phyloP scores from a whole-genome alignment of 2,797 vertebrate genomes.

The Pseudochirops cupreus region DNA sequence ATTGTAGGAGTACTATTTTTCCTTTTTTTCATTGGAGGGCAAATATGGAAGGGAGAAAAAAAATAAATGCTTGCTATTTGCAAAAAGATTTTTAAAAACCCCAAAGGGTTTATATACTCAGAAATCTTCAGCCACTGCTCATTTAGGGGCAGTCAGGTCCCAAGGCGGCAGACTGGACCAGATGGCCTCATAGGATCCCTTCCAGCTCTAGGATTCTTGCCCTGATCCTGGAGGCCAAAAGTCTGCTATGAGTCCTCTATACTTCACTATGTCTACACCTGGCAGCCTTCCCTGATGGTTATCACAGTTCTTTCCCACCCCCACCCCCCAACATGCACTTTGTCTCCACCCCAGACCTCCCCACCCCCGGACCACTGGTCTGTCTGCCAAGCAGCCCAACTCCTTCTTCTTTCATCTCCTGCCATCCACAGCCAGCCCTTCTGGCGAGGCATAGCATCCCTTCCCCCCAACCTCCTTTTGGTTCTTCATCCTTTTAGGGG shows the following conservation, averaged over 20 bases:
- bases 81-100: background rate
- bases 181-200: conserved; percentile 76
- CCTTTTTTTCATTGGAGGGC: background rate
- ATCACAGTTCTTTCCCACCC: conserved; percentile 62
- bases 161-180: conserved; percentile 50
- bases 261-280: conserved; percentile 73
- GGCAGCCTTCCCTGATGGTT: conserved; percentile 76
- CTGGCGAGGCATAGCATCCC: conserved; percentile 32
- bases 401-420: conserved; percentile 68
- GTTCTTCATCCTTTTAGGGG: background rate
- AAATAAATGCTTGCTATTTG: background rate
- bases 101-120: background rate
- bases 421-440: conserved; percentile 63
- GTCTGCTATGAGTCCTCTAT: conserved; percentile 64
- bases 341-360: conserved; percentile 53
- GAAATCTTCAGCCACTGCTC: conserved; percentile 43
- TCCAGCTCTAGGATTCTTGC: conserved; percentile 64
- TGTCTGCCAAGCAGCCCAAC: conserved; percentile 75
- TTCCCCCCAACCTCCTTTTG: conserved; percentile 2
- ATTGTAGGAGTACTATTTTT: background rate
- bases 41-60: background rate
- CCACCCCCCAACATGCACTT: conserved; percentile 64
- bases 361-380: conserved; percentile 64
- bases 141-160: conserved; percentile 41
- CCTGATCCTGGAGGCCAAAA: conserved; percentile 73